Evolutionary conservation across 2,113 vertebrate genomes (phyloP), one percentile per base, ranked within the genome.

Genomic region (Okapia johnstoni): DNA sequence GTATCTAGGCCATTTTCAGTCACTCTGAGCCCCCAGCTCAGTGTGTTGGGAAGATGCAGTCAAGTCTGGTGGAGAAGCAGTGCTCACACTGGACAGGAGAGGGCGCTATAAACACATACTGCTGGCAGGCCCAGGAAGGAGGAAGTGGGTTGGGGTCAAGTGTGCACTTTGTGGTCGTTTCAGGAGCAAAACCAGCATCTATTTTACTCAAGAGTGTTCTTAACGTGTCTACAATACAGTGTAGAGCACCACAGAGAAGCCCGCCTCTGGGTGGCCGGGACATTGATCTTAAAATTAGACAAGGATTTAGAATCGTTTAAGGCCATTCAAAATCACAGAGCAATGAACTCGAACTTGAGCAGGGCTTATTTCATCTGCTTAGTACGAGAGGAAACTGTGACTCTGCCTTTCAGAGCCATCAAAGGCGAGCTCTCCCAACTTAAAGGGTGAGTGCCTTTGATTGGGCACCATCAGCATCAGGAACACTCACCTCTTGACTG

Each of bases 271-370:
- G 89, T 77, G 46, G 57, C 87, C 23, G 28, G 77, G 88, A 85
- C 89, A 81, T 70, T 90, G 96, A 91, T 88, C 95, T 96, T 91
- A 88, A 90, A 92, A 88, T 90, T 83, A 89, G 76, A 94, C 80
- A 55, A 88, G 63, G 81, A 96, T 88, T 96, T 90, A 94, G 96
- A 94, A 63, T 87, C 90, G 80, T 95, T 92, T 70, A 61, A 86
- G 93, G 88, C 91, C 58, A 58, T 94, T 98, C 81, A 25, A 25
- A 97, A 92, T 86, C 95, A 46, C 94, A 88, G 95, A 86, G 81
- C 21, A 16, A 86, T 83, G 92, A 97, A 79, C 92, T 96, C 43
- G 16, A 54, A 76, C 76, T 88, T 26, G 48, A 93, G 58, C 26
- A 10, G 57, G 40, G 79, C 87, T 60, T 60, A 43, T 90, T 80